Base-by-base conservation (phyloP, 1,140 invertebrate species). In the Ditylenchus dipsaci region DNA sequence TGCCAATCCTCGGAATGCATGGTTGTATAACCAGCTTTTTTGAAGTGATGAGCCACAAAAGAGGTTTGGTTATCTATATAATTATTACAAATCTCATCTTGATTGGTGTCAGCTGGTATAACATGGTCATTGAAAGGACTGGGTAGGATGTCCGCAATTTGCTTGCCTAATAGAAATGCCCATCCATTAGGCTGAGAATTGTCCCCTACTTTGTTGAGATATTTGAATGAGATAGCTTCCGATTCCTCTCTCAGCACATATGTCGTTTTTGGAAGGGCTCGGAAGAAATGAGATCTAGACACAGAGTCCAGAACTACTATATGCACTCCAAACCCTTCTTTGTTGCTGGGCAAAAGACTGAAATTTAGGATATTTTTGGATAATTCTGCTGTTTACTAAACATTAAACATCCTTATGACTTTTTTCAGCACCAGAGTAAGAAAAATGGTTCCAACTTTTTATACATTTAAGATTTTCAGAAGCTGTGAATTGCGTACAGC, bases 131-230 rank as follows among this genome's bases (percentile, higher is more conserved):
- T 45, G 60, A 1, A 17, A 1, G 15, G 67, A 68, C 11, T 49
- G 11, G 67, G 17, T 19, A n/a, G n/a, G n/a, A 71, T 21, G 1
- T 30, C 21, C 23, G 69, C 30, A 7, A 23, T 45, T 56, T n/a
- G 53, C 26, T 27, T 45, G 1, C 23, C 49, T 26, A 21, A 71
- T 11, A 70, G 69, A n/a, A 70, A 43, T 42, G 67, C 68, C 26
- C 33, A 69, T 0, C 47, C 68, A 72, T 70, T 70, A 17, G 68
- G 68, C 13, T 26, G 68, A 71, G 59, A 65, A 19, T 70, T 72
- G 0, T 69, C 9, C 11, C 68, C 58, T 15, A 70, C 23, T 72
- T 70, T 70, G 43, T 45, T 45, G 11, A 45, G n/a, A 45, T 45
- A 45, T 45, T 45, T n/a, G n/a, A 45, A 45, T 13, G 43, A n/a